phyloP scores from a whole-genome alignment of 2,888 invertebrate species.

The Hirtodrosophila histrioides region DNA sequence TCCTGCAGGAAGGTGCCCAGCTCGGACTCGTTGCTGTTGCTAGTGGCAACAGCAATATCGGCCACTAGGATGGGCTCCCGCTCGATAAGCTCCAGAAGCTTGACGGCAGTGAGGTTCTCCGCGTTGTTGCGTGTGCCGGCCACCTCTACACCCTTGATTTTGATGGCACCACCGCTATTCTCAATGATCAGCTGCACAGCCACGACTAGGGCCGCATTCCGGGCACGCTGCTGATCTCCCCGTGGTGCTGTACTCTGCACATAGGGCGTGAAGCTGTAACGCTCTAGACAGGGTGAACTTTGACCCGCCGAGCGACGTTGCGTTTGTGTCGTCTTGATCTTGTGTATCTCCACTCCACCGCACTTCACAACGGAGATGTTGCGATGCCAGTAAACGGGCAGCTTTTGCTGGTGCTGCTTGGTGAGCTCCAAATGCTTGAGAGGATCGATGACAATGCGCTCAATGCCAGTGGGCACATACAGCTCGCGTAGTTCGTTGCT shows the following conservation, averaged over 20 bases:
- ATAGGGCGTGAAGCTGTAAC: constrained; percentile 92
- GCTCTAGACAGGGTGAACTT: constrained; percentile 91
- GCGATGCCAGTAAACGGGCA: constrained; percentile 89
- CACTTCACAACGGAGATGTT: constrained; percentile 90
- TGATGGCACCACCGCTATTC: constrained; percentile 88
- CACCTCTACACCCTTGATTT: constrained; percentile 90
- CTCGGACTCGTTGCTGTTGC: constrained; percentile 85
- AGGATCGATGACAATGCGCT: constrained; percentile 92
- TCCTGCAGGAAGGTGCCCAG: constrained; percentile 86
- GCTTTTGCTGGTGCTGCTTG: constrained; percentile 73
- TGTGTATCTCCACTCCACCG: constrained; percentile 94
- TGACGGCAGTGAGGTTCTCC: constrained; percentile 88
- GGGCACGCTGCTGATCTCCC: constrained; percentile 87
- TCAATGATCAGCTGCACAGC: constrained; percentile 91
- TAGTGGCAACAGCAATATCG: constrained; percentile 87
- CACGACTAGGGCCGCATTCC: constrained; percentile 87
- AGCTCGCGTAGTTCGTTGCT: constrained; percentile 90
- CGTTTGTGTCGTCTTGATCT: constrained; percentile 94
- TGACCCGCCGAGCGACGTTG: constrained; percentile 92
- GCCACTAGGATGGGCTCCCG: constrained; percentile 90
- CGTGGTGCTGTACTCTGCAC: constrained; percentile 85
- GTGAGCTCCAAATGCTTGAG: constrained; percentile 86
- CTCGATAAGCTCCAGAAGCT: constrained; percentile 87
- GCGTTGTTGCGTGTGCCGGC: constrained; percentile 85
- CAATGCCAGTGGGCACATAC: constrained; percentile 94